Base-by-base conservation (phyloP, 2,797 vertebrate genomes). In the Sebastes matsubarae region DNA sequence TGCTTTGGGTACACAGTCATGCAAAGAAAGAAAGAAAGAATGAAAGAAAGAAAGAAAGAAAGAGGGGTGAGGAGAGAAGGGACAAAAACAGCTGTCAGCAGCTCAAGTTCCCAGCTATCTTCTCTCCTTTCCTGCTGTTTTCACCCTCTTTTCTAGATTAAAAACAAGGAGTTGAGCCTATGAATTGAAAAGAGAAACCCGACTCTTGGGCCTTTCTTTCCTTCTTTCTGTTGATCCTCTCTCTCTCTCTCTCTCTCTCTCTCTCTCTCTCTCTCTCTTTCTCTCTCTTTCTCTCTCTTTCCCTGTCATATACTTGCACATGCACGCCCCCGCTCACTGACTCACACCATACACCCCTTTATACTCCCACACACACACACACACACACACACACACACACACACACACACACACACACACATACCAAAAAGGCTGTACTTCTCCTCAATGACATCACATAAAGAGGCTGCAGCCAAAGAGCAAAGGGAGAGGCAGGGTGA, bases 61-160 rank as follows among this genome's bases (percentile, higher is more conserved):
- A 60, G 30, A 46, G 8, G 55, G 57, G 80, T 67, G 72, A 85
- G 69, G 34, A 88, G 38, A 77, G 74, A 76, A 59, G 75, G 75
- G 76, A 93, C 85, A 89, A 91, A 88, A 81, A 25, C 87, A 90
- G 81, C 89, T 92, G 89, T 89, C 87, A 87, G 82, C 61, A 64
- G 90, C 87, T 93, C 90, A 81, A 74, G 89, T 94, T 92, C 75
- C 87, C 83, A 64, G 63, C 87, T 71, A 86, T 87, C 89, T 50
- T 84, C 87, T 94, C 90, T 78, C 32, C 85, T 92, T 88, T 88
- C 88, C 78, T 85, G 66, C 87, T 90, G 85, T 81, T 89, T 92
- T 93, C 90, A 89, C 72, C 86, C 87, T 88, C 80, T 89, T 91
- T 90, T 91, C 87, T 84, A 81, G 89, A 93, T 93, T 88, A 92